Conservation (phyloP, 1,140 invertebrate genomes). For the Pogonomyrmex californicus region DNA sequence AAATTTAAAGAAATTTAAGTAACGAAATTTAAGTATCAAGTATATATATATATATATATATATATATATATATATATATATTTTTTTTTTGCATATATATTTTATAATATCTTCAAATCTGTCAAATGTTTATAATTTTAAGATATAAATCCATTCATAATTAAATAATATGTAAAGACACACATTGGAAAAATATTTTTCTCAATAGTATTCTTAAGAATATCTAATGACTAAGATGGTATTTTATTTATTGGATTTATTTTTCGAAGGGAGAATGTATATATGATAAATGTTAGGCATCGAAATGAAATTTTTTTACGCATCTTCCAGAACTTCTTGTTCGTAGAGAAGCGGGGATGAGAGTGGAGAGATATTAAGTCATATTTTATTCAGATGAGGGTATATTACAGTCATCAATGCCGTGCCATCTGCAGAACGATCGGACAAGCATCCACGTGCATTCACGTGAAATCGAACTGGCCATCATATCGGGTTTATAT, state of each 20-base stretch:
- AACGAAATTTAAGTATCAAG: too few relatives aligned
- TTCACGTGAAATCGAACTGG: constrained; percentile 22
- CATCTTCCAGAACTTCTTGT: background rate
- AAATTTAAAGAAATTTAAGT: too few relatives aligned
- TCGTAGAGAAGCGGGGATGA: background rate
- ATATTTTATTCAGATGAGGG: constrained; percentile 51
- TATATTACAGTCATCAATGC: constrained; percentile 26
- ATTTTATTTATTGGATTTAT: background rate
- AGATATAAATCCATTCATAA: background rate
- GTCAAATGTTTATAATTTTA: constrained; percentile 9
- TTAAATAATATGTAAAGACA: background rate
- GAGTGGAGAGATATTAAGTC: constrained; percentile 41
- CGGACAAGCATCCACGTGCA: background rate
- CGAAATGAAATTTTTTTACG: constrained; percentile 35
- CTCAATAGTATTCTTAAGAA: background rate
- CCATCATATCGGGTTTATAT: background rate
- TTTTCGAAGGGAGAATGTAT: background rate
- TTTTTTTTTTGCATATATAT: background rate
- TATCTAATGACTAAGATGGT: background rate
- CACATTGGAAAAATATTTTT: background rate
- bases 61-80: background rate
- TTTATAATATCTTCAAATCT: background rate
- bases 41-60: background rate
- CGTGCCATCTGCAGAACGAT: constrained; percentile 27
- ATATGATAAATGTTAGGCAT: constrained; percentile 2